These are phyloP conservation scores for Toxonevra muliebris DNA, from an alignment of 2,888 invertebrate genomes.

Conservation along the genomic window DNA sequence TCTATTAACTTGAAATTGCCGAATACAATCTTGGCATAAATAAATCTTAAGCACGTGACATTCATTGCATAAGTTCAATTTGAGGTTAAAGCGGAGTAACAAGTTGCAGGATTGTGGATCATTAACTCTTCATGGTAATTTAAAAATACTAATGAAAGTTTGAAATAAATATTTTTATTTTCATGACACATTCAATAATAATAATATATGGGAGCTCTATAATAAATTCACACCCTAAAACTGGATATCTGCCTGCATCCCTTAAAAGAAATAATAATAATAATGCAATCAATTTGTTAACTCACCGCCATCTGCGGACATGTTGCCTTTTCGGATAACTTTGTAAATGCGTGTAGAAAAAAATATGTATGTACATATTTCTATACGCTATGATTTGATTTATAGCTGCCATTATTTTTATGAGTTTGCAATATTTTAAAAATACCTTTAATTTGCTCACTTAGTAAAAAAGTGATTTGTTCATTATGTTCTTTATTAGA, in stretches of 20 bases:
- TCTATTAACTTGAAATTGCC: no score
- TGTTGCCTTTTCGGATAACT: no score
- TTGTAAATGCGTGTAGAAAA: no score
- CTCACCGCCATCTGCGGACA: not conserved
- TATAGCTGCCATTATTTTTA: conserved; percentile 27
- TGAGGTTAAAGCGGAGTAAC: conserved; percentile 6
- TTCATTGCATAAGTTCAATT: not conserved
- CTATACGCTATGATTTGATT: conserved; percentile 18
- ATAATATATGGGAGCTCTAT: not conserved
- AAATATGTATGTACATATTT: not conserved
- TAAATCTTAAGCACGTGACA: conserved; percentile 18
- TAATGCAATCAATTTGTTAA: conserved; percentile 27
- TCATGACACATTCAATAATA: not conserved
- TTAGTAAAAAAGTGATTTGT: no score
- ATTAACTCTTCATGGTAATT: conserved; percentile 47
- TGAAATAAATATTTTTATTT: not conserved
- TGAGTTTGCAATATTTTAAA: not conserved
- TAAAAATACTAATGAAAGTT: conserved; percentile 1
- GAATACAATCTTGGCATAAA: not conserved
- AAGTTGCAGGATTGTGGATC: conserved; percentile 40
- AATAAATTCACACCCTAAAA: conserved; percentile 7
- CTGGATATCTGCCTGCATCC: not conserved
- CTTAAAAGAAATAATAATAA: conserved; percentile 3
- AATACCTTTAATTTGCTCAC: no score
- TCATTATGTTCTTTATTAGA: no score